Conservation (phyloP, 2,797 vertebrate species). For the Lepidocolaptes lacrymiger region DNA sequence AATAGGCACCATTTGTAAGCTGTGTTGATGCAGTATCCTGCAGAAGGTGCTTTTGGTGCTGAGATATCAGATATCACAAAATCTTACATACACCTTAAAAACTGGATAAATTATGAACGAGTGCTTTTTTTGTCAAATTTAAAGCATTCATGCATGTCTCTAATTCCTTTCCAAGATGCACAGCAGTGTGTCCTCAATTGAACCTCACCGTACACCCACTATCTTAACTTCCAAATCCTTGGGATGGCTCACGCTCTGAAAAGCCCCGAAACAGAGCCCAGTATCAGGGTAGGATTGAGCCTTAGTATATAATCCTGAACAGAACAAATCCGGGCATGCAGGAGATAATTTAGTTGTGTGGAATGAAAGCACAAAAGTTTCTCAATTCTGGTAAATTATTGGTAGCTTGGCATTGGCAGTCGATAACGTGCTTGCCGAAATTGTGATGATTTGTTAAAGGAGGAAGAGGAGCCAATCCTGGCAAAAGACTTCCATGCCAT, state of each 20-base stretch:
- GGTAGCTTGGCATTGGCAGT: background rate
- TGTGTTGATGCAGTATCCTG: background rate
- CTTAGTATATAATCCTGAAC: background rate
- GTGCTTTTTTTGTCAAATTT: constrained; percentile 11
- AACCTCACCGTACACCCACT: background rate
- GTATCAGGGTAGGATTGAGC: background rate
- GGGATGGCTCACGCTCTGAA: background rate
- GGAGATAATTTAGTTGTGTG: constrained; percentile 2
- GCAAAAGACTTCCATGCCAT: background rate
- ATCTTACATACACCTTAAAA: background rate
- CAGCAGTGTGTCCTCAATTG: background rate
- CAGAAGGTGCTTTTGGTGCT: background rate
- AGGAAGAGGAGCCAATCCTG: background rate
- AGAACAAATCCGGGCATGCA: constrained; percentile 45
- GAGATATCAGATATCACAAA: background rate
- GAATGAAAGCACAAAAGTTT: constrained; percentile 26
- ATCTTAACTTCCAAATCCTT: background rate
- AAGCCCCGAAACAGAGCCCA: constrained; percentile 1
- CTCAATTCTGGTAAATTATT: constrained; percentile 23
- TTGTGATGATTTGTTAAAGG: constrained; percentile 27
- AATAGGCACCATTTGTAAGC: background rate
- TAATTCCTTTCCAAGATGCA: constrained; percentile 16
- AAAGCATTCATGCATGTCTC: background rate
- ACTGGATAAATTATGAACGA: background rate
- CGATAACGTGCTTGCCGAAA: background rate